These are phyloP conservation scores for Altica lythri DNA, from an alignment of 2,888 invertebrate species.

Conservation along the genomic window DNA sequence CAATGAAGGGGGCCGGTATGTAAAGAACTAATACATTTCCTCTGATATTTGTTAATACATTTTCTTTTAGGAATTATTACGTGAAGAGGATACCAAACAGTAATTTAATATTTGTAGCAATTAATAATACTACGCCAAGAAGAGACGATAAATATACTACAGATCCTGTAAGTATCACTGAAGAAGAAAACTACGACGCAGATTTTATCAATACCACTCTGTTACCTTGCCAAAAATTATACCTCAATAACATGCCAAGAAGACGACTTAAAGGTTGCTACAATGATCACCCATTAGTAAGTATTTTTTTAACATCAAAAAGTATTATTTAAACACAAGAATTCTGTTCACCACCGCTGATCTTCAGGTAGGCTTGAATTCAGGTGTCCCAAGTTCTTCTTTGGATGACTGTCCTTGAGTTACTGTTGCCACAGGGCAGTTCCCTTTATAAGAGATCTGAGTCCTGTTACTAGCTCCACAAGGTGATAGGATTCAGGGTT, in stretches of 20 bases:
- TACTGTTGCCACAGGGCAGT: too few species aligned
- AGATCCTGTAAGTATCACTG: conserved; percentile 54
- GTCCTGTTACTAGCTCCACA: too few species aligned
- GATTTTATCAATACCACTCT: conserved; percentile 58
- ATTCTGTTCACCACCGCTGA: conserved; percentile 5
- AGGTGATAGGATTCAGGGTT: too few species aligned
- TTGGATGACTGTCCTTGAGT: too few species aligned
- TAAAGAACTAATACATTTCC: background rate
- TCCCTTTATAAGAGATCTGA: too few species aligned
- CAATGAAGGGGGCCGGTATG: conserved; percentile 28
- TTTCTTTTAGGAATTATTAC: conserved; percentile 64
- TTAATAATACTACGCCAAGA: conserved; percentile 57
- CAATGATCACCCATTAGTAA: conserved; percentile 74
- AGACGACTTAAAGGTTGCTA: conserved; percentile 75
- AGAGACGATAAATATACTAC: conserved; percentile 56
- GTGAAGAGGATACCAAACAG: conserved; percentile 76
- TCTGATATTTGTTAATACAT: background rate
- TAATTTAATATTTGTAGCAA: conserved; percentile 77
- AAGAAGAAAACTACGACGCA: conserved; percentile 47
- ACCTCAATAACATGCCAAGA: conserved; percentile 69
- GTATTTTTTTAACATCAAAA: conserved; percentile 21
- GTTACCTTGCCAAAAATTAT: conserved; percentile 77
- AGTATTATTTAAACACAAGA: background rate
- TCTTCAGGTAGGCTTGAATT: too few species aligned
- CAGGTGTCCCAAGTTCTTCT: too few species aligned